Percentiles rank a stretch among this genome's conserved stretches.
phyloP scores from a whole-genome alignment of 2,888 invertebrate genomes.

The Amiota mariae region DNA sequence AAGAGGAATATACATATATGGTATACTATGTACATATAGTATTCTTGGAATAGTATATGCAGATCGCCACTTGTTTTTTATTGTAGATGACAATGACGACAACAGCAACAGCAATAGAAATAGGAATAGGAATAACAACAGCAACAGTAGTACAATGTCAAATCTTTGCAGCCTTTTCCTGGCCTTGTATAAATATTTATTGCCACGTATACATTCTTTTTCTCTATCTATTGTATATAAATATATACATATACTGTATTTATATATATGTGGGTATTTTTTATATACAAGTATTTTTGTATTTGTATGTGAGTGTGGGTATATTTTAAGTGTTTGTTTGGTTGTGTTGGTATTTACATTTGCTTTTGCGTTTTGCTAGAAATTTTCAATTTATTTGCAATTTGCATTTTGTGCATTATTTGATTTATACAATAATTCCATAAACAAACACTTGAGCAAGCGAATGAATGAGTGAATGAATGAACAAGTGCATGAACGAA shows the following conservation, averaged over 20 bases:
- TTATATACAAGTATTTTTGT: neutral
- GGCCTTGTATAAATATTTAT: slow-evolving; percentile 28
- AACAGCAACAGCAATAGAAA: no score
- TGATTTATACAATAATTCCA: slow-evolving; percentile 31
- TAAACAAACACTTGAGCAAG: slow-evolving; percentile 25
- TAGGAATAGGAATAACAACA: no score
- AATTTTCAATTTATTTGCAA: slow-evolving; percentile 30
- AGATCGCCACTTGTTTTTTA: slow-evolving; percentile 2
- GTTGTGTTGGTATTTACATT: slow-evolving; percentile 24
- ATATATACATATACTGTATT: no score
- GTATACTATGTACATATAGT: no score
- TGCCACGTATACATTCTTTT: neutral
- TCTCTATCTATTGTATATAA: neutral
- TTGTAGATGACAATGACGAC: neutral
- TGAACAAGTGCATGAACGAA: no score
- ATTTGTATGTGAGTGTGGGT: neutral
- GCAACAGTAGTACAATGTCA: no score
- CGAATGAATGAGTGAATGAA: no score
- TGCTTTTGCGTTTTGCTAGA: slow-evolving; percentile 23
- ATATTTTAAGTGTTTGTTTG: neutral
- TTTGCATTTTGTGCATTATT: slow-evolving; percentile 31
- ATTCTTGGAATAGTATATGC: no score
- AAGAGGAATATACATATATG: no score
- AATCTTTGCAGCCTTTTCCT: neutral
- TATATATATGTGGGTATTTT: neutral